Base-by-base conservation (phyloP, 1,140 invertebrate genomes). In the Drosophila mayri region DNA sequence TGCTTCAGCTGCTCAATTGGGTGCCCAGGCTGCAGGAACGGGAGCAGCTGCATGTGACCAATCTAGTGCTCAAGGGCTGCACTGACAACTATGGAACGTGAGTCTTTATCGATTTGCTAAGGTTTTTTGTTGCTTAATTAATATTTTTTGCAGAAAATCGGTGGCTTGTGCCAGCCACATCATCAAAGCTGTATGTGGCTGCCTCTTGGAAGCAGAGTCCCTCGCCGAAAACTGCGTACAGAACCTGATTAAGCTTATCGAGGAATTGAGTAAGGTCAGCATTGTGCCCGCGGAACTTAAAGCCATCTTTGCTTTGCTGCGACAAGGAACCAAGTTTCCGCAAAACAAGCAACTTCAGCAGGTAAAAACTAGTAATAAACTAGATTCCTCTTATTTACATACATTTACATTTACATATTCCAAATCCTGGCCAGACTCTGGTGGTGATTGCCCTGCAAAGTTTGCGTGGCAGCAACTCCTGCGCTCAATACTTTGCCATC, bases 221-320 rank as follows among this genome's bases (percentile, higher is more conserved):
- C 80, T 81, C 22, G 59, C 79, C 22, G 82, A 79, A 60, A 87
- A 76, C 22, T 93, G 93, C 62, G 81, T 93, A 68, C 93, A 93
- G 61, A 93, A 94, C 76, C 80, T 95, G 30, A 94, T 95, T 46
- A 93, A 93, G 67, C 76, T 95, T 12, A 90, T 95, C 37, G 95
- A 95, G 90, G 93, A 92, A 70, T 88, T 95, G 18, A 94, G 94
- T 44, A 94, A 93, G 49, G 92, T 94, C 44, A 95, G 95, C 47
- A 94, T 95, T 57, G 93, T 93, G 20, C 92, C 94, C 1, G 86
- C 85, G 20, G 95, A 95, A 83, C 86, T 95, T 2, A 95, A 95
- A 87, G 93, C 79, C 47, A 85, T 92, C 9, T 88, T 92, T 61
- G 76, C 78, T 1, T 32, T 92, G 7, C 46, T 92, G 32, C 76